Conservation (phyloP, 2,113 vertebrate genomes). For the Heptranchias perlo region DNA sequence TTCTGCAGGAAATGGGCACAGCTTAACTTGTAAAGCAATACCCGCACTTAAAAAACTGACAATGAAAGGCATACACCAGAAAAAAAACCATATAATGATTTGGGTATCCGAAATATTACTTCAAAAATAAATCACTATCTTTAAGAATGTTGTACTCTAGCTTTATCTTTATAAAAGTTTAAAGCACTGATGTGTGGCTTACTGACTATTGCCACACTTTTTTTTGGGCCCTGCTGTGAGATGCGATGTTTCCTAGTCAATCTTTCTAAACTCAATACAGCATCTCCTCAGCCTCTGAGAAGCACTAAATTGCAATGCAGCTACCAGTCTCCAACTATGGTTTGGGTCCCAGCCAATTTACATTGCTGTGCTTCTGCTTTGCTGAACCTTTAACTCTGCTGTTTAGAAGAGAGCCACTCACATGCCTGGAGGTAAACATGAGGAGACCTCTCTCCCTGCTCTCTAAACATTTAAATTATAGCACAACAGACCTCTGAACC, state of each 20-base stretch:
- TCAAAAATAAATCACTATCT: not conserved
- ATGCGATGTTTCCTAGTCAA: not conserved
- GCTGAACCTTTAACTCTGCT: not conserved
- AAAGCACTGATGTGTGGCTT: not conserved
- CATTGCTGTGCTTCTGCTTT: not conserved
- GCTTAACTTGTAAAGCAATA: not conserved
- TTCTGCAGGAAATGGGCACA: not conserved
- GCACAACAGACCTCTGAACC: not conserved
- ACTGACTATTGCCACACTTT: not conserved
- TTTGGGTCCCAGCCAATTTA: not conserved
- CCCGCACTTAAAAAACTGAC: not conserved
- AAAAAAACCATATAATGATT: not conserved
- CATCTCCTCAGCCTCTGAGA: not conserved
- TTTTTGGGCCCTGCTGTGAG: not conserved
- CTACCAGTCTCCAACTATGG: not conserved
- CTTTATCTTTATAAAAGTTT: not conserved
- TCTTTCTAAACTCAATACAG: not conserved
- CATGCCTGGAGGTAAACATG: not conserved
- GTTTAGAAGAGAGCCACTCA: not conserved
- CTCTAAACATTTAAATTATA: not conserved
- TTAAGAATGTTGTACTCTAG: not conserved
- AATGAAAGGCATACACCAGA: not conserved
- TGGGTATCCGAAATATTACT: not conserved
- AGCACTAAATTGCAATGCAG: not conserved
- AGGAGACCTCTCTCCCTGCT: not conserved